Conservation (phyloP, 2,113 vertebrate species). For the Mustela lutreola region DNA sequence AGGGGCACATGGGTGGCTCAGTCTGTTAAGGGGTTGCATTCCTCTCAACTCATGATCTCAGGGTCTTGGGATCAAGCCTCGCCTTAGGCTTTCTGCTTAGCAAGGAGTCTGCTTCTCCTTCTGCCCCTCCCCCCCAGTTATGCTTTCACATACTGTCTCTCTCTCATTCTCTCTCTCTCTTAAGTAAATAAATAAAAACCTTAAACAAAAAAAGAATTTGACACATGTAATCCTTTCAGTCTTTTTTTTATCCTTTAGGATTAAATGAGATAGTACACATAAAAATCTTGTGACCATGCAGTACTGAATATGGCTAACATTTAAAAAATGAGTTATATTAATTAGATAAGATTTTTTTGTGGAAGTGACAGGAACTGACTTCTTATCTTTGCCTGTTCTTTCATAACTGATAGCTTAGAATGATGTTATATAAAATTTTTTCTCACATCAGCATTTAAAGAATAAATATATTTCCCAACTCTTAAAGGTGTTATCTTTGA, state of each 20-base stretch:
- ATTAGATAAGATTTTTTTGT: not conserved
- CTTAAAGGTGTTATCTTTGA: not conserved
- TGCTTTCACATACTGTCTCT: not conserved
- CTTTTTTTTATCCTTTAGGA: not conserved
- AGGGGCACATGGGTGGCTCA: no score
- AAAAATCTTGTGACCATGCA: not conserved
- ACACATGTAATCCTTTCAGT: not conserved
- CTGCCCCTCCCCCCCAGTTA: not conserved
- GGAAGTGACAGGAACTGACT: not conserved
- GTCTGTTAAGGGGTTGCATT: no score
- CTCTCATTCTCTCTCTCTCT: not conserved
- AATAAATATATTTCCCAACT: not conserved
- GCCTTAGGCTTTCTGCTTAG: no score
- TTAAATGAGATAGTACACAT: not conserved
- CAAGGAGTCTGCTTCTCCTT: not conserved
- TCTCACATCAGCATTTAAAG: constrained; percentile 8
- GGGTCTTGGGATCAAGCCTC: no score
- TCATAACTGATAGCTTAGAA: constrained; percentile 1
- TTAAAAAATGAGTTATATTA: not conserved
- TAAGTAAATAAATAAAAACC: not conserved
- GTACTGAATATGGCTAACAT: not conserved
- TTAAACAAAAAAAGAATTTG: not conserved
- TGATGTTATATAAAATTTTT: not conserved
- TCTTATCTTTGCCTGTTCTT: constrained; percentile 21
- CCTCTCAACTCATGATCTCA: no score